Percentiles rank a stretch among this genome's conserved stretches.
phyloP scores from a whole-genome alignment of 2,797 vertebrate species.

The Gila robusta region DNA sequence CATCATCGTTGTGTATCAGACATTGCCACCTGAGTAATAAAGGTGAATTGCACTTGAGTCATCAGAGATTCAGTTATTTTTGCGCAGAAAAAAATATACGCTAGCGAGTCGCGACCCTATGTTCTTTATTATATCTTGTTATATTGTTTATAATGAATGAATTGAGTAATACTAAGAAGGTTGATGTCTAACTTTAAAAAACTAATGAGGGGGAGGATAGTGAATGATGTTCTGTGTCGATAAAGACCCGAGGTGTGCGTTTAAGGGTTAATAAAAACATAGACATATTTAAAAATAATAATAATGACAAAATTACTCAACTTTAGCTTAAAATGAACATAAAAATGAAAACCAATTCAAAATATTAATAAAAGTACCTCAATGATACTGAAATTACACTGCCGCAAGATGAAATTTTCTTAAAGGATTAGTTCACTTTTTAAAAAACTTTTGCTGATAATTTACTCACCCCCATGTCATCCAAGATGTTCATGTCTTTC shows the following conservation, averaged over 20 bases:
- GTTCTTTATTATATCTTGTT: neutral
- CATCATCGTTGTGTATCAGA: no score
- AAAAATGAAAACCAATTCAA: neutral
- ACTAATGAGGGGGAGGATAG: neutral
- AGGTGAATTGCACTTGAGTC: no score
- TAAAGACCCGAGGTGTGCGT: neutral
- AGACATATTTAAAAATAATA: neutral
- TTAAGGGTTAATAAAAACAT: no score
- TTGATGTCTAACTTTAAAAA: neutral
- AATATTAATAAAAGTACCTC: neutral
- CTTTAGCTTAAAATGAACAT: neutral
- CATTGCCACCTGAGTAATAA: no score
- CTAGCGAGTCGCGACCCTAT: neutral
- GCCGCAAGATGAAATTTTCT: no score
- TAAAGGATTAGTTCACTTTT: no score
- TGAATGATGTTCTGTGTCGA: neutral
- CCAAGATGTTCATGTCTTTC: no score
- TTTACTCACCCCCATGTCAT: no score
- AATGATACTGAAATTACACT: neutral
- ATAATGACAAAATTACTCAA: neutral
- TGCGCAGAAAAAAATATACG: no score
- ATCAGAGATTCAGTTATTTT: no score
- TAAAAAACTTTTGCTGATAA: no score
- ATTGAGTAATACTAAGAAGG: neutral
- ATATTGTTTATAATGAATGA: neutral